Percentiles rank a stretch among this genome's conserved stretches.
Evolutionary conservation across 2,797 vertebrate species (phyloP).

Genomic region (Myotis vivesi): DNA sequence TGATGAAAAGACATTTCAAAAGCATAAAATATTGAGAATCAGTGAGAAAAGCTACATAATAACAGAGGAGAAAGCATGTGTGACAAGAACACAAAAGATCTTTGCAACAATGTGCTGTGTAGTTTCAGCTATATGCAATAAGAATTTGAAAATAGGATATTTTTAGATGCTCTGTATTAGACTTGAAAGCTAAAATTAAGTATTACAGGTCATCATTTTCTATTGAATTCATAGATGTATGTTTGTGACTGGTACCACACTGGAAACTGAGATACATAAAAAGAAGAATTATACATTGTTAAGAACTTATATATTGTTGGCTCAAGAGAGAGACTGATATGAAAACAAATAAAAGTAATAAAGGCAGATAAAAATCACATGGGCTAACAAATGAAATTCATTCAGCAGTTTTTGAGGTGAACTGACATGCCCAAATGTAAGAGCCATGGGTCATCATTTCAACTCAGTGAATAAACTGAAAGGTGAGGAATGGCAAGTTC

Average conservation of each 20-base stretch:
- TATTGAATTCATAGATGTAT: background rate
- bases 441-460: constrained; percentile 21
- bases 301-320: background rate
- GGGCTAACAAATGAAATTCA: background rate
- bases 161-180: background rate
- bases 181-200: background rate
- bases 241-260: background rate
- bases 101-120: background rate
- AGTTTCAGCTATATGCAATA: background rate
- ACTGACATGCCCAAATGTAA: constrained; percentile 10
- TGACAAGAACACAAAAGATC: background rate
- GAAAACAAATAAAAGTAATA: constrained; percentile 27
- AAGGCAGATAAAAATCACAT: constrained; percentile 39
- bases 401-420: constrained; percentile 31
- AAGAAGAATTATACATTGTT: background rate
- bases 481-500: constrained; percentile 28
- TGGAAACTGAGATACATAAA: background rate
- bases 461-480: constrained; percentile 17
- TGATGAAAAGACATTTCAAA: background rate
- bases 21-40: background rate
- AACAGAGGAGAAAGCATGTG: background rate
- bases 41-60: background rate
- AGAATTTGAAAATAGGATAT: constrained; percentile 3
- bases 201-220: background rate
- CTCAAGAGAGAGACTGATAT: background rate